Evolutionary conservation across 2,113 vertebrate species (phyloP).

Genomic region (Ptilorrhoa leucosticta): DNA sequence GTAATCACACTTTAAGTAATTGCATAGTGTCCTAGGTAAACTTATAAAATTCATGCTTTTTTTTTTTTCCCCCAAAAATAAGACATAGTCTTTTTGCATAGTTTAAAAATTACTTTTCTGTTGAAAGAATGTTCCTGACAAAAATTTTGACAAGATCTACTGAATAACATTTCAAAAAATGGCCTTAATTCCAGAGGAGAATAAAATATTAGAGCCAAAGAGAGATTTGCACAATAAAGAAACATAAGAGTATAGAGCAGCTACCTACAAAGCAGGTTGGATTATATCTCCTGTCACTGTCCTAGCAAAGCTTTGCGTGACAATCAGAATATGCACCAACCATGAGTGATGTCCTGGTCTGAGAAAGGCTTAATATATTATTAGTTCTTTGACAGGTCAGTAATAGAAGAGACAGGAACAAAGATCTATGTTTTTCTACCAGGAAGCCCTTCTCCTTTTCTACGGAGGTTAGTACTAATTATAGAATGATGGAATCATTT

Average conservation of each 20-base stretch:
- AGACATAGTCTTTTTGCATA: neutral
- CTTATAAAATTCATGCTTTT: rapidly evolving
- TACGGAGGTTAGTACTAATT: neutral
- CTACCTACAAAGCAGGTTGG: neutral
- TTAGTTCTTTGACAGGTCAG: neutral
- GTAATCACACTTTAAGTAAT: neutral
- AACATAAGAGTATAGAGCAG: neutral
- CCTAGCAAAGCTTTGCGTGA: neutral
- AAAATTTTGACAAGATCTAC: neutral
- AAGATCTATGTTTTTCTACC: neutral
- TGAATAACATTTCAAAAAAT: neutral
- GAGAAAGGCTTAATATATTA: neutral
- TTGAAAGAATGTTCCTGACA: neutral
- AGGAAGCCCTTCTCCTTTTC: neutral
- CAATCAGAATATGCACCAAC: neutral
- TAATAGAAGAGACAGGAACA: neutral
- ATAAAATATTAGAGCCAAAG: neutral
- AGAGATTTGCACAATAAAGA: neutral
- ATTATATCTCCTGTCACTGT: neutral
- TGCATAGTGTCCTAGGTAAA: neutral
- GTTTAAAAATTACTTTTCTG: neutral
- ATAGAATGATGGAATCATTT: neutral
- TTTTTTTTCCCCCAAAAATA: neutral
- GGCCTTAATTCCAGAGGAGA: neutral
- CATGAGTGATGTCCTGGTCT: neutral